Percentiles rank a stretch among this genome's conserved stretches.
These are phyloP conservation scores for Pluvialis apricaria DNA, from an alignment of 2,113 vertebrate genomes.

Conservation along the genomic window DNA sequence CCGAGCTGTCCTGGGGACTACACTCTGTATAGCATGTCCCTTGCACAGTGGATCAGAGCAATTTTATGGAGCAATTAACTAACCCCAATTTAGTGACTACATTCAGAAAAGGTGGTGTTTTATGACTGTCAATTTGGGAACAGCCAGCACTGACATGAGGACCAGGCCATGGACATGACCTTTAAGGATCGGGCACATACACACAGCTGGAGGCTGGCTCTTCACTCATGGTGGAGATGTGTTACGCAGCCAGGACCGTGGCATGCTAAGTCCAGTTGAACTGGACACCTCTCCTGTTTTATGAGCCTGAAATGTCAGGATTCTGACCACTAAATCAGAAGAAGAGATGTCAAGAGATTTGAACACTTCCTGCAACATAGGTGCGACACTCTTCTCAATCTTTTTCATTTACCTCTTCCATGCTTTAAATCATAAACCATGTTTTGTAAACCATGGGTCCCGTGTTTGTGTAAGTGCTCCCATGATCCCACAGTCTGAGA, in stretches of 20 bases:
- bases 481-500: not conserved
- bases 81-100: not conserved
- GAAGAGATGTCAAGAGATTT: not conserved
- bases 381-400: not conserved
- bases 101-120: not conserved
- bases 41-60: not conserved
- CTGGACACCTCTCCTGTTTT: no score
- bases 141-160: no score
- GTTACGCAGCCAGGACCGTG: not conserved
- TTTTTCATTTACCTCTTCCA: not conserved
- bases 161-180: no score
- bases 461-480: not conserved
- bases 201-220: not conserved
- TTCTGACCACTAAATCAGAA: not conserved
- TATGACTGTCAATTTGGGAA: not conserved
- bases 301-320: not conserved
- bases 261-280: not conserved
- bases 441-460: not conserved
- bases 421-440: not conserved
- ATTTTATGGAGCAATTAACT: not conserved
- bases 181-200: not conserved
- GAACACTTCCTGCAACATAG: accelerated
- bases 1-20: not conserved
- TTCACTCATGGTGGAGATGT: not conserved
- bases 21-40: accelerated